phyloP scores from a whole-genome alignment of 1,140 invertebrate species.

The Delia radicum region DNA sequence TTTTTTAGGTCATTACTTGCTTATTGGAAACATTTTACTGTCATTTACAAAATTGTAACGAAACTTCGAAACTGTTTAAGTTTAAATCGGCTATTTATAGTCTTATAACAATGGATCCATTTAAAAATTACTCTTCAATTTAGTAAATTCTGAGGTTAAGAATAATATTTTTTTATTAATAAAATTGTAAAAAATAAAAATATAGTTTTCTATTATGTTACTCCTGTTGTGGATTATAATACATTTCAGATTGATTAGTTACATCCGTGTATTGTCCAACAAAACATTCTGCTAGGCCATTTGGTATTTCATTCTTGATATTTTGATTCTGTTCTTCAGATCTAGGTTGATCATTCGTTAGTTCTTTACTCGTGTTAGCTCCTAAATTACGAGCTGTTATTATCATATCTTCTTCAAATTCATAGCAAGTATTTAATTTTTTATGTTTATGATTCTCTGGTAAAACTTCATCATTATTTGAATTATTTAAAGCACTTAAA shows the following conservation, averaged over 20 bases:
- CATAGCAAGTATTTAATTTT: constrained; percentile 17
- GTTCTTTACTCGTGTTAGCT: background rate
- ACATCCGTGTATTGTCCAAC: constrained; percentile 1
- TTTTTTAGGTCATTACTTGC: background rate
- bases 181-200: background rate
- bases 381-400: background rate
- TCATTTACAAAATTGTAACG: constrained; percentile 16
- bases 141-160: background rate
- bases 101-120: background rate
- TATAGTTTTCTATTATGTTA: background rate
- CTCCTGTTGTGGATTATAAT: no score
- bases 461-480: background rate
- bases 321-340: background rate
- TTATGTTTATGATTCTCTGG: background rate
- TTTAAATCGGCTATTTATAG: background rate
- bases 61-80: background rate
- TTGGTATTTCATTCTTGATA: constrained; percentile 4
- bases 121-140: background rate
- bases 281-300: constrained; percentile 9
- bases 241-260: no score
- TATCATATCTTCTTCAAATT: background rate
- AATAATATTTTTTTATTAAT: background rate
- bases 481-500: background rate
- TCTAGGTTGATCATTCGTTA: background rate
- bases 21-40: constrained; percentile 20